Evolutionary conservation across 92 coral and sea anemone genomes (phyloP), one percentile per base, ranked within the genome.

Genomic region (Nematostella vectensis): DNA sequence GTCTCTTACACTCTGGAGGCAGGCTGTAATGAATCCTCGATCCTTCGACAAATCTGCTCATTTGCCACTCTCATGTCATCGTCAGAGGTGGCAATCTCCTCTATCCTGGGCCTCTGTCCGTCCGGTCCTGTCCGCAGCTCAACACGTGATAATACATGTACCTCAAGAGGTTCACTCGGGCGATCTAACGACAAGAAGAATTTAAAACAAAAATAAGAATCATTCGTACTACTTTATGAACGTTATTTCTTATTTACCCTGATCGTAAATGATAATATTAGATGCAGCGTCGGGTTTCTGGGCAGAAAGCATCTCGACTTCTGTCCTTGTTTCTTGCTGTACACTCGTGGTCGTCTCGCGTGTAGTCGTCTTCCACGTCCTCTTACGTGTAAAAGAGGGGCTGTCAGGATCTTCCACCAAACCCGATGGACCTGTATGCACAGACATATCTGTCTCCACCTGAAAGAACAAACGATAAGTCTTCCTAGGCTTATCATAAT

Each of bases 321-420:
- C 98, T 20, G 91, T 85, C 50, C 93, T 73, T 18, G 95, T 91
- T 51, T 91, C 96, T 29, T 85, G 94, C 71, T 75, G 81, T 24
- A 91, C 83, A 51, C 98, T 91, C 47, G 98, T 81, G 23, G 89
- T 82, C 3, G 96, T 91, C 69, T 91, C 98, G 53, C 93, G 71
- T 21, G 98, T 91, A 29, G 98, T 91, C 30, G 98, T 91, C 33
- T 67, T 61, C 96, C 96, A 91, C 27, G 94, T 83, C 29, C 98
- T 71, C 37, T 75, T 91, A 47, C 98, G 83, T 0, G 71, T 68
- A 10, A 74, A 65, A 53, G 75, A 79, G 13, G 80, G 69, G 59
- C 53, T 66, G 31, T 78, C 93, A 12, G 93, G 64, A 3, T 82
- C 58, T 21, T 66, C 71, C 17, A 70, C 75, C 20, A 50, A n/a